Percentiles rank a stretch among this genome's conserved stretches.
Conservation (phyloP, 2,888 invertebrate species). For the Himalopsyche tibetana region DNA sequence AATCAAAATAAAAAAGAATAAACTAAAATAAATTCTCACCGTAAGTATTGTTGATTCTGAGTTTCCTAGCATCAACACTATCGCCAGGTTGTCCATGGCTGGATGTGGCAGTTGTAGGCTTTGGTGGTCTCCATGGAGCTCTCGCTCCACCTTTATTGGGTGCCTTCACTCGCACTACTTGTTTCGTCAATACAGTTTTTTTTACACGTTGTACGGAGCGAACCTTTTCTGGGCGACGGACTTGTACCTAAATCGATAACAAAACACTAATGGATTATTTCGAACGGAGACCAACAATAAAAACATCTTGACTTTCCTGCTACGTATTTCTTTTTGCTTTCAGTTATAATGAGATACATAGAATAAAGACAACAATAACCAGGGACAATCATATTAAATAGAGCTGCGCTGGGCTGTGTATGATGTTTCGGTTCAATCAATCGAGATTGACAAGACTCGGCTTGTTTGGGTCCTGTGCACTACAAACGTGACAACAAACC, state of each 20-base stretch:
- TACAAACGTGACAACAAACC: too few species aligned
- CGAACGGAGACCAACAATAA: too few species aligned
- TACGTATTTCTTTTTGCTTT: too few species aligned
- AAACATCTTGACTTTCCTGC: too few species aligned
- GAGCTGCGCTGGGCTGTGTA: too few species aligned
- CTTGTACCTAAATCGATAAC: slow-evolving; percentile 79
- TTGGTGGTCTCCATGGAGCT: slow-evolving; percentile 63
- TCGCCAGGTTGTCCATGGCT: slow-evolving; percentile 69
- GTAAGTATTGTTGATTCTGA: slow-evolving; percentile 88
- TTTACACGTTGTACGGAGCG: slow-evolving; percentile 90
- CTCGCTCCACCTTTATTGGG: slow-evolving; percentile 72
- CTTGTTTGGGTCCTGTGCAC: too few species aligned
- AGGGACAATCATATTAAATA: too few species aligned
- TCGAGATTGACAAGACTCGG: too few species aligned
- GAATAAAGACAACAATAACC: too few species aligned
- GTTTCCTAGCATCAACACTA: slow-evolving; percentile 88
- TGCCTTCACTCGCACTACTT: slow-evolving; percentile 87
- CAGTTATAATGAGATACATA: too few species aligned
- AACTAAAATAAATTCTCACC: slow-evolving; percentile 69
- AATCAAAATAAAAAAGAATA: not conserved
- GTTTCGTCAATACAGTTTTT: slow-evolving; percentile 91
- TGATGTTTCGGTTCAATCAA: too few species aligned
- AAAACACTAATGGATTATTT: not conserved
- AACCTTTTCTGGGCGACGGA: slow-evolving; percentile 90
- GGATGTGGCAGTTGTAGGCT: slow-evolving; percentile 54